Evolutionary conservation across 2,797 vertebrate genomes (phyloP), one percentile per base, ranked within the genome.

Genomic region (Enteromius afrohamiltoni): DNA sequence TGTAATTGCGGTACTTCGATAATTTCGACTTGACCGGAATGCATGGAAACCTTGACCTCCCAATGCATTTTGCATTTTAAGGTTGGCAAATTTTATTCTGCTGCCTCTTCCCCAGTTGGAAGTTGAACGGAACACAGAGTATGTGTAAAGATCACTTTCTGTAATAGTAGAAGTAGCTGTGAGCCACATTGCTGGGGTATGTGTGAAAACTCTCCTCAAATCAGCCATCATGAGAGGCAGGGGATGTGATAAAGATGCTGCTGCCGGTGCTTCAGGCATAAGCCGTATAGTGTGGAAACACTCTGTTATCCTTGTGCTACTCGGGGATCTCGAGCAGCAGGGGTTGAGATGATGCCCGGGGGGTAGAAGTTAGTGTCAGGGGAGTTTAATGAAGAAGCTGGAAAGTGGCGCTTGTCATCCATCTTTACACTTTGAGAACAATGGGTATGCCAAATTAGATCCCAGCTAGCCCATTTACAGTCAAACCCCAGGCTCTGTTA

Each of bases 401-500:
- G 68, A 81, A 80, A 81, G 79, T 73, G 79, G 40, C 4, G 2
- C 26, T 62, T 71, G 40, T 62, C 68, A 81, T 81, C 40, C 40
- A 73, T 73, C 53, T 34, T 73, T 19, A 34, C 6, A 77, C 53
- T 17, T 60, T 11, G 21, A 71, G 34, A 31, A 71, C 67, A 80
- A 60, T 71, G 8, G 68, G 5, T 2, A 51, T 13, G 31, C 67
- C 31, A 62, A 82, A 82, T 85, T 77, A 85, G 64, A 40, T 70
- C n/a, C 62, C 42, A 79, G 83, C 70, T 55, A 83, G 65, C 40
- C 60, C 68, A 81, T 53, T 80, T 80, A 80, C 37, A 60, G 40
- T 17, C 68, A 73, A 81, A 14, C 2, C 37, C 37, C 37, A n/a
- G 3, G 1, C 34, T 70, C n/a, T 71, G 67, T 51, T 29, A 37